Evolutionary conservation across 2,113 vertebrate species (phyloP).

Genomic region (Perognathus longimembris): DNA sequence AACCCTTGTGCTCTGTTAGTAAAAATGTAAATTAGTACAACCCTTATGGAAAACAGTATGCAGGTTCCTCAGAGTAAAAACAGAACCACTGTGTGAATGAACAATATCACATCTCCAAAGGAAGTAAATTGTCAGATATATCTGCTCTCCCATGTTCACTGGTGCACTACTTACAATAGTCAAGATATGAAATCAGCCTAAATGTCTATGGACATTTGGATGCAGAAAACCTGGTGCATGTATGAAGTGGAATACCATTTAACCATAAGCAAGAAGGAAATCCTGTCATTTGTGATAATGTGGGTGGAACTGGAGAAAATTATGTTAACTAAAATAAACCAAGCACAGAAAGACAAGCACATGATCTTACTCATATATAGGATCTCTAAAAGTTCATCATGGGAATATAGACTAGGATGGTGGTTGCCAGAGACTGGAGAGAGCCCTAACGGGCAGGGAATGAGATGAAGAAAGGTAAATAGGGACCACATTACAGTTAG

Average conservation of each 20-base stretch:
- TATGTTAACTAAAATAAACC: neutral
- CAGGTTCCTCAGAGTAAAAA: neutral
- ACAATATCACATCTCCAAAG: neutral
- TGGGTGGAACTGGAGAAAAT: neutral
- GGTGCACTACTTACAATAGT: neutral
- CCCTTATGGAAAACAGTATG: neutral
- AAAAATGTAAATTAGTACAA: neutral
- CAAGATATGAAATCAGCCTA: neutral
- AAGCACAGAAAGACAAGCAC: neutral
- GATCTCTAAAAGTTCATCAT: neutral
- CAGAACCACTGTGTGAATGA: neutral
- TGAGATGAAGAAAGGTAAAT: neutral
- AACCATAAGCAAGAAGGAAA: neutral
- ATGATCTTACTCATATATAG: neutral
- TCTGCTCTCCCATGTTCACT: neutral
- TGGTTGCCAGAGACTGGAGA: neutral
- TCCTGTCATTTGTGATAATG: neutral
- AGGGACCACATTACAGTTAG: neutral
- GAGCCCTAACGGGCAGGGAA: neutral
- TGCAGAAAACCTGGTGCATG: neutral
- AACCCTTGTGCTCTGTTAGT: neutral
- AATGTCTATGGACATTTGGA: neutral
- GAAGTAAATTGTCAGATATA: neutral
- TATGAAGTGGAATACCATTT: neutral
- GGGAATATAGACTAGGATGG: neutral